Base-by-base conservation (phyloP, 2,888 invertebrate species). In the Drepanosiphum platanoidis region DNA sequence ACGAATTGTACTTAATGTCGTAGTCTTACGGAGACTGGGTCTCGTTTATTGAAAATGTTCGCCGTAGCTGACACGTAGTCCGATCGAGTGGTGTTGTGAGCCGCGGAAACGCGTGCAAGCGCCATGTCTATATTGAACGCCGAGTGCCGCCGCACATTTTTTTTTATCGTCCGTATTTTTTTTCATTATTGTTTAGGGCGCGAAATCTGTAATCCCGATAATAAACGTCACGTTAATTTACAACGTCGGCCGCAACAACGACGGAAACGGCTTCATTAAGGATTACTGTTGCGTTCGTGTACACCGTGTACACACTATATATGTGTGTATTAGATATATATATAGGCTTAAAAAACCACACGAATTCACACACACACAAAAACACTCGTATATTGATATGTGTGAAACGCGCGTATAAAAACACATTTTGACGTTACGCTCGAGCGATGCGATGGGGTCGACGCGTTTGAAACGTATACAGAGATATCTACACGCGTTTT, bases 211-310 rank as follows among this genome's bases (percentile, higher is more conserved):
- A 75, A 83, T 83, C 83, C 64, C 46, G 46, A 46, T 34, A 74
- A 75, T 83, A 83, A 74, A 83, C 27, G 83, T 83, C 83, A 74
- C 34, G 66, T 74, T 83, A 75, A 83, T 83, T 83, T 83, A 83
- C 74, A 75, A 64, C 42, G 8, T 46, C 9, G 27, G n/a, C 22
- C 27, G 58, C 58, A 30, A 61, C 46, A 36, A 27, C 66, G 30
- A 46, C 30, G 36, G 64, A 64, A 72, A 66, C 72, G 74, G 36
- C 83, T 83, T 64, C 72, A 72, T 82, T 72, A 72, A 18, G 82
- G 72, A 82, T 74, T 74, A 75, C 58, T 52, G 32, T 52, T 72
- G 18, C n/a, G n/a, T 72, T 22, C 61, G 39, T 13, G 58, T 15
- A 30, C 75, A 5, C 4, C n/a, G n/a, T n/a, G 39, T n/a, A 61